Conservation (phyloP, 2,888 invertebrate genomes). For the Philereme transversata region DNA sequence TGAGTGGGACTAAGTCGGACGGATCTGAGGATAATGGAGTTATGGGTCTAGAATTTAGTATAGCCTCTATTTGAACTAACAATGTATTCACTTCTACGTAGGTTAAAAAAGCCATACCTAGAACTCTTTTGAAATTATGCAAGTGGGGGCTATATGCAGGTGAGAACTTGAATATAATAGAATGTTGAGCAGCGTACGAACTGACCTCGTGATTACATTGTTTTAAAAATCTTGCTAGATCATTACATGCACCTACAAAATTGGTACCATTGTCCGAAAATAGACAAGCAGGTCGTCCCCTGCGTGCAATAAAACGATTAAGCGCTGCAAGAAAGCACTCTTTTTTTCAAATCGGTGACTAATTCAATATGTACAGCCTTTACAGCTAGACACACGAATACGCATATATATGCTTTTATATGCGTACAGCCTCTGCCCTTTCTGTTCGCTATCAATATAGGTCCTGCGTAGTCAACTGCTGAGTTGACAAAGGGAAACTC, state of each 20-base stretch:
- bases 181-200: no score
- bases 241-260: no score
- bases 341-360: no score
- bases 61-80: not conserved
- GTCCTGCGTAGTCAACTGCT: slow-evolving; percentile 8
- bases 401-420: no score
- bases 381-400: no score
- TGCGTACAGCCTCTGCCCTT: slow-evolving; percentile 5
- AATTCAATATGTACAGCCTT: no score
- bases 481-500: slow-evolving; percentile 1
- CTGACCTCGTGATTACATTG: no score
- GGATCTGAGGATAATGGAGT: slow-evolving; percentile 4
- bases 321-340: slow-evolving; percentile 5
- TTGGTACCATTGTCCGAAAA: no score
- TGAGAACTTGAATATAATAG: no score
- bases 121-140: not conserved
- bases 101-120: no score
- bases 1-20: slow-evolving; percentile 4
- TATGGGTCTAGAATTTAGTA: slow-evolving; percentile 4
- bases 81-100: slow-evolving; percentile 1
- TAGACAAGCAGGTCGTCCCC: slow-evolving; percentile 1
- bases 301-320: slow-evolving; percentile 8
- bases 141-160: no score
- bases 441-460: slow-evolving; percentile 5
- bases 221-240: no score